Base-by-base conservation (phyloP, 1,140 invertebrate species). In the Halotydeus destructor region DNA sequence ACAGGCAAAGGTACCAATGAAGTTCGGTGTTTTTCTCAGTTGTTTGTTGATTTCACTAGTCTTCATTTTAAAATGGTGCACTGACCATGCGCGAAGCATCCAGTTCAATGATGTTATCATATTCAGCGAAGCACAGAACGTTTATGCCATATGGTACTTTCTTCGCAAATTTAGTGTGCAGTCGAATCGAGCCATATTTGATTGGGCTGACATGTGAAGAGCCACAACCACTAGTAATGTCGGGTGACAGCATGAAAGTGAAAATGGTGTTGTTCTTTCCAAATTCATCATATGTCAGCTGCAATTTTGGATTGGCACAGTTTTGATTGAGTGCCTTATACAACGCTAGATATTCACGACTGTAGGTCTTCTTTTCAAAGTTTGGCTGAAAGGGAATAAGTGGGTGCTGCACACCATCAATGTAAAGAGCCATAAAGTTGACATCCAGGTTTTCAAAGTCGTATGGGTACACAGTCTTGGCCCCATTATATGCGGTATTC, bases 101-200 rank as follows among this genome's bases (percentile, higher is more conserved):
- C 34, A 50, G 44, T 22, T 45, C 26, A 2, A 50, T 5, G n/a
- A 48, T 18, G 18, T 36, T 44, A 25, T 47, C 32, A 35, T 48
- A 51, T 21, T 51, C 48, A 21, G 16, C 38, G 38, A 40, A 43
- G 11, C 36, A 9, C 22, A 43, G 22, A 4, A 38, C 35, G 21
- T 12, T 37, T 12, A 43, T 16, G 6, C 14, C 19, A 8, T n/a
- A n/a, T 22, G 23, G 5, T 38, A 38, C 8, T 3, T 32, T 32
- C 27, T 43, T 23, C 3, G 3, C 9, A 19, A 43, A 43, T 40
- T n/a, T 23, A 3, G 38, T 11, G 8, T 43, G 8, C 18, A 43
- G 3, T 38, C 33, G 25, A 21, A 43, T 9, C 11, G 23, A 41
- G 3, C 42, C 42, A n/a, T 25, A 3, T 43, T 26, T 26, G 12